These are phyloP conservation scores for Ptychoptera albimana DNA, from an alignment of 2,888 invertebrate species.

Conservation along the genomic window DNA sequence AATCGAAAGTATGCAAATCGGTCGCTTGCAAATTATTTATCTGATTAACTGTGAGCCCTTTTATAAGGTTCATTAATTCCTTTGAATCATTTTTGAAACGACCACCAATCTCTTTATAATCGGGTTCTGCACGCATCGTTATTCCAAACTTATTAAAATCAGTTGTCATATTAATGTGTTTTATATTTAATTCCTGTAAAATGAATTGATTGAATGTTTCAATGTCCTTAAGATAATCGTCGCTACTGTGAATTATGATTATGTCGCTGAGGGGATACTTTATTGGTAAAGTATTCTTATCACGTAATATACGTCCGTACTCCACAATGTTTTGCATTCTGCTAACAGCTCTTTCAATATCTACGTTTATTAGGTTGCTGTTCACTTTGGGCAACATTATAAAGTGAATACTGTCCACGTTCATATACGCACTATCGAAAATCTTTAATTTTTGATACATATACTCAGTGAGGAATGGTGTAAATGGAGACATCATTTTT, in stretches of 20 bases:
- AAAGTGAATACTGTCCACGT: conserved; percentile 61
- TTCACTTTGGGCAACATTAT: conserved; percentile 72
- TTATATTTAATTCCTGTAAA: conserved; percentile 83
- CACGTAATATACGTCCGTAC: conserved; percentile 80
- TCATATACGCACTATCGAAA: conserved; percentile 34
- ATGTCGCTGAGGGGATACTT: conserved; percentile 95
- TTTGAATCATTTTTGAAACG: conserved; percentile 85
- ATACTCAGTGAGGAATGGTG: conserved; percentile 88
- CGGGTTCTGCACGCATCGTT: conserved; percentile 80
- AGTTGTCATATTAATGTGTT: conserved; percentile 63
- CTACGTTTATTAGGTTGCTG: conserved; percentile 53
- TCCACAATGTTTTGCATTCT: conserved; percentile 94
- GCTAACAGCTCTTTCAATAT: conserved; percentile 79
- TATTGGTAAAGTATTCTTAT: conserved; percentile 82
- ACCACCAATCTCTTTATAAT: conserved; percentile 72
- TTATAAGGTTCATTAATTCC: conserved; percentile 65
- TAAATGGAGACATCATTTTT: conserved; percentile 92
- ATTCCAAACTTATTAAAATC: conserved; percentile 91
- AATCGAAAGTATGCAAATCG: too few species aligned
- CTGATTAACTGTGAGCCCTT: conserved; percentile 57
- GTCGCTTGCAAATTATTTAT: conserved; percentile 27
- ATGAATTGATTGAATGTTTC: conserved; percentile 69
- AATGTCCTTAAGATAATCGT: conserved; percentile 60
- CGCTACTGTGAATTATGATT: conserved; percentile 82
- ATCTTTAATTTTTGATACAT: conserved; percentile 81